Base-by-base conservation (phyloP, 2,113 vertebrate species). In the Puntigrus tetrazona region DNA sequence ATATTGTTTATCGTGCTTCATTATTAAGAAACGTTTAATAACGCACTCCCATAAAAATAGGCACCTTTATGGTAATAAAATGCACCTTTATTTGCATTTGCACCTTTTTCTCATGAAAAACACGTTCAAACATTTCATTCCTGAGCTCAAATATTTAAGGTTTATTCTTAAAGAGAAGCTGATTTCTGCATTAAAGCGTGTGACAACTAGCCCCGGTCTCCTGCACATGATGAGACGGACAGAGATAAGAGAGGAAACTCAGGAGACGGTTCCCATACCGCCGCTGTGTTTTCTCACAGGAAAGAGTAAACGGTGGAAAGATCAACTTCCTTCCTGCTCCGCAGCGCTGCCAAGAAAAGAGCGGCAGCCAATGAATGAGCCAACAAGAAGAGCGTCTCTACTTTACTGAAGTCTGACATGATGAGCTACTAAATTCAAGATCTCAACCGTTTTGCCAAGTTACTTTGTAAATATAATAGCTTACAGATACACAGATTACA, bases 321-420 rank as follows among this genome's bases (percentile, higher is more conserved):
- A 34, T 75, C 67, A 78, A 59, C 82, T 86, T 87, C 86, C 86
- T 86, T 86, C 73, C 78, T 65, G 38, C 25, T 74, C 29, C 20
- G 27, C 45, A 29, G 34, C 22, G 18, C 36, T 29, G 82, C 82
- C 86, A 82, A 74, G 43, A 78, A 38, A 4, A 82, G 69, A 31
- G 3, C 57, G 75, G 27, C 8, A 5, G 81, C 88, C 81, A 74
- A 89, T 13, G 2, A 72, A 14, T 43, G 4, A 36, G 18, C 31
- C 18, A 16, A 50, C 47, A 41, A 45, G 10, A 4, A 55, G 10
- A 55, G 50, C 5, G 27, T 31, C 61, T 65, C 27, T 61, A 29
- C 25, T 61, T 65, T 27, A 3, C 3, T 47, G 16, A 47, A 47
- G 22, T 55, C 55, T 57, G 8, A 47, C 4, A 4, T 0, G 9